A percentile compares a stretch with the other conserved stretches of the same genome.
These are phyloP conservation scores for Vulpes ferrilata DNA, from an alignment of 2,113 vertebrate species.

Conservation along the genomic window DNA sequence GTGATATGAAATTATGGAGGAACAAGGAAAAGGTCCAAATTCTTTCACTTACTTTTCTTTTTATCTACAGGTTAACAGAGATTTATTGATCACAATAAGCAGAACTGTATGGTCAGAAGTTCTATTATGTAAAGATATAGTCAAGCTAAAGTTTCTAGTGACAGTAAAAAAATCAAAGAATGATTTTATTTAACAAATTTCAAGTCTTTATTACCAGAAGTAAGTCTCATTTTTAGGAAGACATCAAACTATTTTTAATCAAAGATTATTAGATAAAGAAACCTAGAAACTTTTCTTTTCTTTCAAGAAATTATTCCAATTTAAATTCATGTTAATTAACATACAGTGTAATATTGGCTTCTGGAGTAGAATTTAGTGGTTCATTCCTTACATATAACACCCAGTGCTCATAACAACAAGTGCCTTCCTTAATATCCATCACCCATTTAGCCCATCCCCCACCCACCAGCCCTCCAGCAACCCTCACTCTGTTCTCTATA, in stretches of 20 bases:
- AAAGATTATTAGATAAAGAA: neutral
- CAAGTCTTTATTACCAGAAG: neutral
- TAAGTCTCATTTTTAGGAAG: slow-evolving; percentile 42
- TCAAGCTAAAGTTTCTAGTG: neutral
- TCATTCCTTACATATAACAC: neutral
- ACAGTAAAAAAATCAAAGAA: neutral
- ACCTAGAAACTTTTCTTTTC: neutral
- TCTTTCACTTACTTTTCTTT: neutral
- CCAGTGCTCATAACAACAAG: neutral
- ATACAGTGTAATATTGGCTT: neutral
- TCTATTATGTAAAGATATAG: neutral
- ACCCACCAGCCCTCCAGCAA: neutral
- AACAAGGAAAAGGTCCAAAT: neutral
- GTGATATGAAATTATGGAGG: neutral
- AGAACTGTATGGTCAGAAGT: neutral
- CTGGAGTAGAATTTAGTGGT: neutral
- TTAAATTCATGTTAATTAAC: neutral
- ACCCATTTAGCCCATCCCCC: neutral
- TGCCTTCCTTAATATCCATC: neutral
- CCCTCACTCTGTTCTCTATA: neutral
- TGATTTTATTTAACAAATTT: neutral
- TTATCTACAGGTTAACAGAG: neutral
- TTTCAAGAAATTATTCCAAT: neutral
- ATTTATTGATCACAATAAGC: slow-evolving; percentile 1
- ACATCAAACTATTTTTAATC: neutral